phyloP scores from a whole-genome alignment of 2,888 invertebrate genomes.

The Patella ulyssiponensis region DNA sequence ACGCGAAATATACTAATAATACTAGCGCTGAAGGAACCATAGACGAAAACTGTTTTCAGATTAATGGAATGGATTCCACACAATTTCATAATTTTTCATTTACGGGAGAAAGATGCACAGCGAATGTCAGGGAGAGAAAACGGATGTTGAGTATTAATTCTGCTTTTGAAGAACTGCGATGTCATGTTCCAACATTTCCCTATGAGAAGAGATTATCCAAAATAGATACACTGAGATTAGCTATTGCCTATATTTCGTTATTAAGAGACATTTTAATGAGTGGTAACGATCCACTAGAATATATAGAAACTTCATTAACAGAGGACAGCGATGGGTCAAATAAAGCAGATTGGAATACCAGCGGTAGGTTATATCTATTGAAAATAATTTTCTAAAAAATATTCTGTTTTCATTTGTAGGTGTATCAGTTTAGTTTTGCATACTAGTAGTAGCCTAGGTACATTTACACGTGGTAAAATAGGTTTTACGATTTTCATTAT shows the following conservation, averaged over 20 bases:
- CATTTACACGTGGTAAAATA: too few relatives aligned
- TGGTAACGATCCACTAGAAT: conserved; percentile 91
- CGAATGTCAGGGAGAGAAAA: conserved; percentile 96
- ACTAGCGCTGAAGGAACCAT: background rate
- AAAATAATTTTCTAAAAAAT: background rate
- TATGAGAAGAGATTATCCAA: conserved; percentile 98
- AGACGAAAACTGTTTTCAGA: background rate
- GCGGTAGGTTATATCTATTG: conserved; percentile 78
- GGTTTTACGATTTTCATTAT: too few relatives aligned
- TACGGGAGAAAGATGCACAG: conserved; percentile 81
- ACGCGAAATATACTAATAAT: background rate
- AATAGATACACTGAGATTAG: conserved; percentile 96
- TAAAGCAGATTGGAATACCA: conserved; percentile 91
- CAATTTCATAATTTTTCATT: background rate
- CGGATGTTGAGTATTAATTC: conserved; percentile 94
- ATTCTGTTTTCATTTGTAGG: too few relatives aligned
- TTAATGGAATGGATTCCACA: background rate
- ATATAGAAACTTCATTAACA: conserved; percentile 77
- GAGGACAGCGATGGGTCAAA: background rate
- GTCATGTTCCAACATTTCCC: conserved; percentile 98
- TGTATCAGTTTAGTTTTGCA: background rate
- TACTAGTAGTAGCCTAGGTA: background rate
- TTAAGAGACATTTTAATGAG: conserved; percentile 80
- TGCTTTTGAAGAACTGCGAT: conserved; percentile 97
- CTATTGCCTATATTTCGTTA: conserved; percentile 97